phyloP scores from a whole-genome alignment of 37 sponge, comb jelly and placozoan species.

The Ephydatia muelleri region DNA sequence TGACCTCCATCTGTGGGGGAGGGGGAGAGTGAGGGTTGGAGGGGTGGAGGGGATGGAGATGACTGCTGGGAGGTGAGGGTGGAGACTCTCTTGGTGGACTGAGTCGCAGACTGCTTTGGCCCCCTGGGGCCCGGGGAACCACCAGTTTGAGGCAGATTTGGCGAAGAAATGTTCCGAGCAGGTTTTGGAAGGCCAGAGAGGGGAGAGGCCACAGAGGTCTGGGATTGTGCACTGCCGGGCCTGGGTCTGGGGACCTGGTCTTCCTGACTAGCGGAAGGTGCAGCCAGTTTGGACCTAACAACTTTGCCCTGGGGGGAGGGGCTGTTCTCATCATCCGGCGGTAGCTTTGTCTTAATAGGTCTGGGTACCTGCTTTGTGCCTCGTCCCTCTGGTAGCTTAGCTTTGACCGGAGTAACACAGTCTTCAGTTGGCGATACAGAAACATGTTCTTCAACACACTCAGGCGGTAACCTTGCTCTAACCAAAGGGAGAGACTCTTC shows the following conservation, averaged over 20 bases:
- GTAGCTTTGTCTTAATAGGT: background rate
- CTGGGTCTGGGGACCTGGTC: background rate
- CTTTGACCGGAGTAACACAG: slow-evolving; percentile 6
- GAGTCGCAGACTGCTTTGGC: background rate
- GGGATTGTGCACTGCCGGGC: background rate
- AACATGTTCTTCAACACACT: background rate
- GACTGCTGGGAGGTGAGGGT: background rate
- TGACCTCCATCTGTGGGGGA: background rate
- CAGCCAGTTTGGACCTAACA: background rate
- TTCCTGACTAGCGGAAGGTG: background rate
- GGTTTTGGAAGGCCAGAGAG: background rate
- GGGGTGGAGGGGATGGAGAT: background rate
- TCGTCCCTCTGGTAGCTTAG: background rate
- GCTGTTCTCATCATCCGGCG: slow-evolving; percentile 11
- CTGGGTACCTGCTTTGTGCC: background rate
- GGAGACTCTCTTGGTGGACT: background rate
- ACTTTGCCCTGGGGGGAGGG: slow-evolving; percentile 5
- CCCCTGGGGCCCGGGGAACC: background rate
- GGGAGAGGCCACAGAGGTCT: too few relatives aligned
- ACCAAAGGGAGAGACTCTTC: slow-evolving; percentile 26
- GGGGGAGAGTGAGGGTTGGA: background rate
- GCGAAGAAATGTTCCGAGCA: background rate
- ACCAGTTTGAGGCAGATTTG: background rate
- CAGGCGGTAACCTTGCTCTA: slow-evolving; percentile 15
- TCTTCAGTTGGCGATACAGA: slow-evolving; percentile 2